These are phyloP conservation scores for Oryzias curvinotus DNA, from an alignment of 2,113 vertebrate genomes.

Conservation along the genomic window DNA sequence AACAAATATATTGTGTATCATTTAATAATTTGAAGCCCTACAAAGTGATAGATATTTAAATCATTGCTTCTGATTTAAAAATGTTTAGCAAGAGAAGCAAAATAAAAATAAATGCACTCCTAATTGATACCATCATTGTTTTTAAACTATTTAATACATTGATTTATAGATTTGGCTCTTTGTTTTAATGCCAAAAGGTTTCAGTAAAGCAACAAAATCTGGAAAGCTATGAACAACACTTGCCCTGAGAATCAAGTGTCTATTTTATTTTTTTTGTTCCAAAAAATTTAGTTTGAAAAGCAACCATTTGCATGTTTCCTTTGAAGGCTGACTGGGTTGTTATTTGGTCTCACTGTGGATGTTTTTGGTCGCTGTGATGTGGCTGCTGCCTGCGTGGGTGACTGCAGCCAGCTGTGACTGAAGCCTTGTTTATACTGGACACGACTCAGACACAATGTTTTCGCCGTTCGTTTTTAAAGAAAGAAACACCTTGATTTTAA, in stretches of 20 bases:
- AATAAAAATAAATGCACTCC: too few relatives aligned
- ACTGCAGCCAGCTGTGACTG: slow-evolving; percentile 32
- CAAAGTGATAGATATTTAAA: too few relatives aligned
- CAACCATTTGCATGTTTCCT: neutral
- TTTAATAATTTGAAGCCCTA: too few relatives aligned
- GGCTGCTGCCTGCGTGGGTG: slow-evolving; percentile 13
- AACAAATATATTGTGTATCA: too few relatives aligned
- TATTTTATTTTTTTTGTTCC: neutral
- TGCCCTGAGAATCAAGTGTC: neutral
- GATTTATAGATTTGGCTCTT: too few relatives aligned
- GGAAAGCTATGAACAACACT: neutral
- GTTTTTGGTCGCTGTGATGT: slow-evolving; percentile 20
- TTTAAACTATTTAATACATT: too few relatives aligned
- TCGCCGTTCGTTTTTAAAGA: slow-evolving; percentile 8
- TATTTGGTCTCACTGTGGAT: slow-evolving; percentile 21
- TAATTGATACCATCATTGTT: too few relatives aligned
- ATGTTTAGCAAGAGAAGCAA: too few relatives aligned
- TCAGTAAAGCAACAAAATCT: too few relatives aligned
- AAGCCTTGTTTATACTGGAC: slow-evolving; percentile 30
- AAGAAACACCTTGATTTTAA: slow-evolving; percentile 26
- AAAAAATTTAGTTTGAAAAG: slow-evolving; percentile 4
- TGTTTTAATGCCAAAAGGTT: too few relatives aligned
- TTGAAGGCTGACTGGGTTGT: slow-evolving; percentile 16
- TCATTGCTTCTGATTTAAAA: too few relatives aligned
- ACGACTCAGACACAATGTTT: slow-evolving; percentile 31